Percentiles rank a stretch among this genome's conserved stretches.
Conservation (phyloP, 2,113 vertebrate species). For the Dermatemys mawii region DNA sequence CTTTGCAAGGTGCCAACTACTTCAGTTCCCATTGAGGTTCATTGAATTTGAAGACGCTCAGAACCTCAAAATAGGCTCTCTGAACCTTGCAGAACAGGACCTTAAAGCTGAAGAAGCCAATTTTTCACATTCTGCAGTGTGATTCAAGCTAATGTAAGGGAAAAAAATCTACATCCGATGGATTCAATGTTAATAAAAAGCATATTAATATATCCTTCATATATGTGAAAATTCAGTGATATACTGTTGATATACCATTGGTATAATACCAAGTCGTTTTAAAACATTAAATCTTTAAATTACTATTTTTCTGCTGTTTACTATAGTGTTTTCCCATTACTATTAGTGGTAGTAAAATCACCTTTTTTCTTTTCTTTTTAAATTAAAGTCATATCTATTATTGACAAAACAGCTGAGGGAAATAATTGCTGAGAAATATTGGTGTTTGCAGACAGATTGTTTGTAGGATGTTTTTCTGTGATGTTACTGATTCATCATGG, state of each 20-base stretch:
- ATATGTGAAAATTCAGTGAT: not conserved
- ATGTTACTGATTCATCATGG: slow-evolving; percentile 42
- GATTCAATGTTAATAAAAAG: not conserved
- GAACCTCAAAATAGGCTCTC: not conserved
- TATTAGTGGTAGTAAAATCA: not conserved
- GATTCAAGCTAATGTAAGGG: not conserved
- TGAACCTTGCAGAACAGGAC: not conserved
- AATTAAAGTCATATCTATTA: not conserved
- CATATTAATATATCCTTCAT: not conserved
- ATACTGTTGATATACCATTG: not conserved
- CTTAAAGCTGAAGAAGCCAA: not conserved
- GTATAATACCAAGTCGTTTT: not conserved
- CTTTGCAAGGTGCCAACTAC: not conserved
- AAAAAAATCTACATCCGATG: not conserved
- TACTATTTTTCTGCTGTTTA: not conserved
- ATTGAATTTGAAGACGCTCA: not conserved
- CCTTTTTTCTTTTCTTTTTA: not conserved
- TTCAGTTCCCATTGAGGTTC: not conserved
- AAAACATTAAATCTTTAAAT: not conserved
- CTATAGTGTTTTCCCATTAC: not conserved
- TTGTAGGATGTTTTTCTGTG: slow-evolving; percentile 59
- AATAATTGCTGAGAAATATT: slow-evolving; percentile 11
- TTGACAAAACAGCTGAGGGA: slow-evolving; percentile 6
- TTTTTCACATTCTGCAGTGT: not conserved
- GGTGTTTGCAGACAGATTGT: not conserved